phyloP scores from a whole-genome alignment of 1,140 invertebrate genomes.

The Ctenoplectra terminalis region DNA sequence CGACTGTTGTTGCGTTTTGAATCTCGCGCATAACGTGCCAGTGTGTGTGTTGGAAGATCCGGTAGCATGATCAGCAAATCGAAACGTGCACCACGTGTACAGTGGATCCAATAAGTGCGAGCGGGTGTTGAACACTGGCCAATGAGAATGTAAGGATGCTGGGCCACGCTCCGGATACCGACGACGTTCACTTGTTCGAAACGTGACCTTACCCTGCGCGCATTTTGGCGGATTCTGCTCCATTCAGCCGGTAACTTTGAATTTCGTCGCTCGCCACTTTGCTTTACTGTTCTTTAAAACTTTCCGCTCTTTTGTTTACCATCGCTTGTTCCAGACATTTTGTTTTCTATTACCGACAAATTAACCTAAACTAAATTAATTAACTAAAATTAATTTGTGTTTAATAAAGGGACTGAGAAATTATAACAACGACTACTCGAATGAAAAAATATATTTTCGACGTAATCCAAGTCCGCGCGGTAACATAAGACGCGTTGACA shows the following conservation, averaged over 20 bases:
- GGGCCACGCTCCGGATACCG: conserved; percentile 52
- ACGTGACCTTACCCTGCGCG: conserved; percentile 54
- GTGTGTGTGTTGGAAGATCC: conserved; percentile 21
- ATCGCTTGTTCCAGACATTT: too few species aligned
- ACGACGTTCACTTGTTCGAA: conserved; percentile 32
- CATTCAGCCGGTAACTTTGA: conserved; percentile 56
- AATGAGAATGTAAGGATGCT: conserved; percentile 67
- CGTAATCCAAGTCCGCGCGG: too few species aligned
- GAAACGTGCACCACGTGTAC: conserved; percentile 61
- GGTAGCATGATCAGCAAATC: conserved; percentile 29
- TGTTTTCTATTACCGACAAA: too few species aligned
- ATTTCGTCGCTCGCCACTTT: not conserved
- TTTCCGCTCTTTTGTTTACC: too few species aligned
- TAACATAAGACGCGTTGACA: too few species aligned
- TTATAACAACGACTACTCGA: too few species aligned
- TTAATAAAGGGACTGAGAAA: too few species aligned
- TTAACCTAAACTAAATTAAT: too few species aligned
- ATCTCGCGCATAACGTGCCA: not conserved
- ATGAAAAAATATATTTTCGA: too few species aligned
- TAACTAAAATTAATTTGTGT: too few species aligned
- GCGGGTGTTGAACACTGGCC: conserved; percentile 46
- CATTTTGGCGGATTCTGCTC: conserved; percentile 29
- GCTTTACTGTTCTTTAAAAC: too few species aligned
- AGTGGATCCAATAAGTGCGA: conserved; percentile 60
- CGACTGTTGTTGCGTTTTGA: not conserved